Percentiles rank a stretch among this genome's conserved stretches.
phyloP scores from a whole-genome alignment of 2,888 invertebrate genomes.

The Rhabditophanes sp. region DNA sequence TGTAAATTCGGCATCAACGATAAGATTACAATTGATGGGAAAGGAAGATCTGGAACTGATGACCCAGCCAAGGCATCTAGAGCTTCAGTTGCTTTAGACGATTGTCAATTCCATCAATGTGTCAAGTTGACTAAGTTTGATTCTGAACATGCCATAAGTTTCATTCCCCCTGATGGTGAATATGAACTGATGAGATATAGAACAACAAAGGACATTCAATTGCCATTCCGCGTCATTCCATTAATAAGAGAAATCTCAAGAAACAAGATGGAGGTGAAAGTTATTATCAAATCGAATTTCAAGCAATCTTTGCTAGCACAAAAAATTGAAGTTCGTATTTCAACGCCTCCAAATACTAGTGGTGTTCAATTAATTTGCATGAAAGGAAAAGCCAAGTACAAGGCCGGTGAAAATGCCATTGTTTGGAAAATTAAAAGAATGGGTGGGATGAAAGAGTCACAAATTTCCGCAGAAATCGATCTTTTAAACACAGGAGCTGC shows the following conservation, averaged over 20 bases:
- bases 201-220: slow-evolving; percentile 95
- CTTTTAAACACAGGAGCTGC: slow-evolving; percentile 80
- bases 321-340: slow-evolving; percentile 90
- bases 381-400: slow-evolving; percentile 95
- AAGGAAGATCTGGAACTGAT: slow-evolving; percentile 52
- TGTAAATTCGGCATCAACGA: slow-evolving; percentile 99
- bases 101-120: slow-evolving; percentile 99
- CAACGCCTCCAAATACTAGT: slow-evolving; percentile 92
- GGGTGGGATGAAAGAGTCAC: slow-evolving; percentile 88
- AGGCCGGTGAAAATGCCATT: slow-evolving; percentile 97
- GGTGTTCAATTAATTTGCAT: slow-evolving; percentile 95
- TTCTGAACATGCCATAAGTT: slow-evolving; percentile 97
- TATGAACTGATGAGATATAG: slow-evolving; percentile 99
- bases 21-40: slow-evolving; percentile 85
- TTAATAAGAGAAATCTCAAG: slow-evolving; percentile 91
- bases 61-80: slow-evolving; percentile 65
- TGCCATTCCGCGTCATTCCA: slow-evolving; percentile 97
- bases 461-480: slow-evolving; percentile 96
- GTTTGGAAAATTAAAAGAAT: slow-evolving; percentile 63
- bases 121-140: slow-evolving; percentile 98
- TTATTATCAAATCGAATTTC: slow-evolving; percentile 95
- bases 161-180: slow-evolving; percentile 98
- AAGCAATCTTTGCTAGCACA: slow-evolving; percentile 92
- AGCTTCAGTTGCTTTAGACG: slow-evolving; percentile 97
- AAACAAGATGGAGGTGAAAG: slow-evolving; percentile 99